Evolutionary conservation across 2,888 invertebrate genomes (phyloP).

Genomic region (Scaptomyza caliginosa): DNA sequence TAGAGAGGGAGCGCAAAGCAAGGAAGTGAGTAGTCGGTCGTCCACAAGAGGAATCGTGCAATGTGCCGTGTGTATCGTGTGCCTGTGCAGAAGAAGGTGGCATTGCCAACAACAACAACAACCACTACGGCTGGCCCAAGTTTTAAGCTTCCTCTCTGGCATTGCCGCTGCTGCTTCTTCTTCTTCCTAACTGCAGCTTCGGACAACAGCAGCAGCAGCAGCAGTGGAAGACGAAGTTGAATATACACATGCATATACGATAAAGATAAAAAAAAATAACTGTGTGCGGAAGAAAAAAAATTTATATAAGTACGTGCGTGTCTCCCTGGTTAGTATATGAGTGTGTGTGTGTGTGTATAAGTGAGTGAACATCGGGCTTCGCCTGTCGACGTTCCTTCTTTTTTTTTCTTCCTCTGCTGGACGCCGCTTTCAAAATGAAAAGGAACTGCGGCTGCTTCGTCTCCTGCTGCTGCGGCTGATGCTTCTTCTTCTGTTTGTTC

Average conservation of each 20-base stretch:
- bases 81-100: constrained; percentile 55
- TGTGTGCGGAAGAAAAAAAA: constrained; percentile 64
- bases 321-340: constrained; percentile 21
- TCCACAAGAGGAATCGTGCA: constrained; percentile 14
- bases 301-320: constrained; percentile 71
- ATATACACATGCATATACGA: constrained; percentile 63
- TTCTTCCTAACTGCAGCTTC: constrained; percentile 50
- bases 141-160: constrained; percentile 37
- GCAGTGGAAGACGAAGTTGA: constrained; percentile 31
- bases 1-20: neutral
- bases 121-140: constrained; percentile 48
- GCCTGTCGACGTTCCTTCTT: constrained; percentile 37
- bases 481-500: neutral
- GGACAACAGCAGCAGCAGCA: constrained; percentile 18
- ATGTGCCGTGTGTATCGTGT: constrained; percentile 38
- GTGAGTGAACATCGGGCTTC: constrained; percentile 27
- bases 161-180: constrained; percentile 30
- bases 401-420: neutral
- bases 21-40: neutral
- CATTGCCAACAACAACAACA: constrained; percentile 44
- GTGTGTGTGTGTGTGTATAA: constrained; percentile 16
- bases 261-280: constrained; percentile 32
- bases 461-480: constrained; percentile 6
- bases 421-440: constrained; percentile 53
- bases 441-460: constrained; percentile 60